A percentile compares a stretch with the other conserved stretches of the same genome.
These are phyloP conservation scores for Gymnogyps californianus DNA, from an alignment of 2,113 vertebrate genomes.

Conservation along the genomic window DNA sequence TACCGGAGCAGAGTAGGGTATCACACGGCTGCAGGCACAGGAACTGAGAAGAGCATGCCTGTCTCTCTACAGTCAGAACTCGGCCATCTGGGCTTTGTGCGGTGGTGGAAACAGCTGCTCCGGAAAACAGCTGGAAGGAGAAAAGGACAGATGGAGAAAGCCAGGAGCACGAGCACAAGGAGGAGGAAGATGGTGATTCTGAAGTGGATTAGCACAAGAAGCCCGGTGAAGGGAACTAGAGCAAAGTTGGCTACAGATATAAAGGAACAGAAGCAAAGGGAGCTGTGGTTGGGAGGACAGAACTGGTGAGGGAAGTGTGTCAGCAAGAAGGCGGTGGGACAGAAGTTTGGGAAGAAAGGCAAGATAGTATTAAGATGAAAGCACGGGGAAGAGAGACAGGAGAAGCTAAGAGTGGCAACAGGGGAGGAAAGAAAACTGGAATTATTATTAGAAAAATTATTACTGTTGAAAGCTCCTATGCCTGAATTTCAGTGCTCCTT, in stretches of 20 bases:
- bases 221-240: not conserved
- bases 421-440: not conserved
- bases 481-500: not conserved
- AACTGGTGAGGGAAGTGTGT: not conserved
- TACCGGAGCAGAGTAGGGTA: not conserved
- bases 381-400: not conserved
- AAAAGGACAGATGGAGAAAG: not conserved
- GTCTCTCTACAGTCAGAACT: not conserved
- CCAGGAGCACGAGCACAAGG: not conserved
- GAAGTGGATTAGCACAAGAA: not conserved
- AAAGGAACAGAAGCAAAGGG: not conserved
- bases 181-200: not conserved
- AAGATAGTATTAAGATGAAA: not conserved
- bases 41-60: not conserved
- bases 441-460: not conserved
- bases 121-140: slow-evolving; percentile 6
- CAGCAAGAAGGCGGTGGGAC: not conserved
- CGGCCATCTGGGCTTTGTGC: not conserved
- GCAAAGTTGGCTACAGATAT: not conserved
- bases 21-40: not conserved
- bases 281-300: not conserved
- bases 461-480: not conserved
- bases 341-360: not conserved
- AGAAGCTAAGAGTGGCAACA: not conserved
- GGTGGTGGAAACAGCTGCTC: not conserved